These are phyloP conservation scores for Sander lucioperca DNA, from an alignment of 2,113 vertebrate species.

Conservation along the genomic window DNA sequence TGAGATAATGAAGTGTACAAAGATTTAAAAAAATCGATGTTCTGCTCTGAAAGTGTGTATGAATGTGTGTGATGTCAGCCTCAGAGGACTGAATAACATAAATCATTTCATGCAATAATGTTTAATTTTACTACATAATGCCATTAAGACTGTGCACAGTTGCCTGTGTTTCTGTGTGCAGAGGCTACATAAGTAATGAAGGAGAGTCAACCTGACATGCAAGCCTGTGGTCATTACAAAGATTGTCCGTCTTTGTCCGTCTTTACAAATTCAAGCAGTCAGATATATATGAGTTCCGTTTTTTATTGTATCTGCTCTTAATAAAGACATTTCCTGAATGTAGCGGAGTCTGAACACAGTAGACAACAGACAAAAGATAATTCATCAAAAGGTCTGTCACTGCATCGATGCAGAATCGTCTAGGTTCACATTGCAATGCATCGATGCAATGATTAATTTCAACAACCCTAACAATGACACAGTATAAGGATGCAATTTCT, in stretches of 20 bases:
- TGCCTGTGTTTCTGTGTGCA: neutral
- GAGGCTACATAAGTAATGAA: slow-evolving; percentile 5
- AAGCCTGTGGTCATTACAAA: slow-evolving; percentile 41
- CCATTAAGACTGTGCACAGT: slow-evolving; percentile 1
- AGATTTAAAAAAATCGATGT: neutral
- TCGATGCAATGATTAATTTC: too few species aligned
- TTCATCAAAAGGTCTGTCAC: too few species aligned
- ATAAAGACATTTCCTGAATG: too few species aligned
- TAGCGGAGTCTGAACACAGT: too few species aligned
- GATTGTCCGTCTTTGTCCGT: neutral
- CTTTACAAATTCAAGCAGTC: neutral
- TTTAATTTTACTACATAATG: slow-evolving; percentile 13
- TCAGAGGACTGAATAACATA: neutral
- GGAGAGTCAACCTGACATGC: slow-evolving; percentile 34
- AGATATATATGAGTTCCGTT: too few species aligned
- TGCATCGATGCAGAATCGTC: too few species aligned
- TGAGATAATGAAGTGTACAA: neutral
- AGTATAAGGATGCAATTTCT: neutral
- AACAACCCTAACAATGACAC: too few species aligned
- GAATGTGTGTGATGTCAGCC: neutral
- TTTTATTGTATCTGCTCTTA: too few species aligned
- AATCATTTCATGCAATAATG: neutral
- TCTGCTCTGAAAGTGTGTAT: neutral
- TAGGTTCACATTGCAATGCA: too few species aligned
- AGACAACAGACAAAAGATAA: too few species aligned